Evolutionary conservation across 2,113 vertebrate species (phyloP).

Genomic region (Promerops cafer): DNA sequence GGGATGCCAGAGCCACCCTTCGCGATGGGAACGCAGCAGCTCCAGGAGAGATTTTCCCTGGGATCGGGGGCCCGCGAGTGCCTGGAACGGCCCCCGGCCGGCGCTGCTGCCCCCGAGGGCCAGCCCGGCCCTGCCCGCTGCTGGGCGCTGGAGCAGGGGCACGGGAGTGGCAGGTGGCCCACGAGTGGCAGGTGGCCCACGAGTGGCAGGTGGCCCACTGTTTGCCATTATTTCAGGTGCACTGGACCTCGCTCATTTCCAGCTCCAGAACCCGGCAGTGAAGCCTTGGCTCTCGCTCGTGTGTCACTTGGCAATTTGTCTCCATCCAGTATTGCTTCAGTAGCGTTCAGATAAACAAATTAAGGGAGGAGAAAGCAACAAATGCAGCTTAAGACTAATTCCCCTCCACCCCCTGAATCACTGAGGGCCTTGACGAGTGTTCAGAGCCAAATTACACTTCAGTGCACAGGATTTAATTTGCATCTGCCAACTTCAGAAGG

Average conservation of each 20-base stretch:
- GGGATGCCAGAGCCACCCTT: background rate
- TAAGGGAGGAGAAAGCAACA: constrained; percentile 56
- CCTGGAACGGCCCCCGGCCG: background rate
- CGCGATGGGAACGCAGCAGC: background rate
- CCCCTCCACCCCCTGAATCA: constrained; percentile 53
- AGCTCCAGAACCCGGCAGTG: background rate
- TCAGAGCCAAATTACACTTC: constrained; percentile 58
- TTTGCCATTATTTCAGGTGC: constrained; percentile 5
- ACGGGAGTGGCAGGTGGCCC: background rate
- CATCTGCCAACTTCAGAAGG: constrained; percentile 59
- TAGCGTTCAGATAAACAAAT: constrained; percentile 47
- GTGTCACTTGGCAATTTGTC: constrained; percentile 50
- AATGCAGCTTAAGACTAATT: constrained; percentile 63
- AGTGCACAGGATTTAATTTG: constrained; percentile 60
- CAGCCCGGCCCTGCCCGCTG: background rate
- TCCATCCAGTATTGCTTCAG: constrained; percentile 18
- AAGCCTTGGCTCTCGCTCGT: background rate
- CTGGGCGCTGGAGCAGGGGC: background rate
- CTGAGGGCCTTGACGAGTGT: constrained; percentile 46
- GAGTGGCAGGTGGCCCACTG: background rate
- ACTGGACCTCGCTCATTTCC: background rate
- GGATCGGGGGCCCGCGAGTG: background rate
- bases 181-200: background rate
- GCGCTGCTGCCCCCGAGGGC: background rate
- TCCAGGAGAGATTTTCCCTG: background rate